Evolutionary conservation across 2,113 vertebrate species (phyloP), one percentile per base, ranked within the genome.

Genomic region (Notiomystis cincta): DNA sequence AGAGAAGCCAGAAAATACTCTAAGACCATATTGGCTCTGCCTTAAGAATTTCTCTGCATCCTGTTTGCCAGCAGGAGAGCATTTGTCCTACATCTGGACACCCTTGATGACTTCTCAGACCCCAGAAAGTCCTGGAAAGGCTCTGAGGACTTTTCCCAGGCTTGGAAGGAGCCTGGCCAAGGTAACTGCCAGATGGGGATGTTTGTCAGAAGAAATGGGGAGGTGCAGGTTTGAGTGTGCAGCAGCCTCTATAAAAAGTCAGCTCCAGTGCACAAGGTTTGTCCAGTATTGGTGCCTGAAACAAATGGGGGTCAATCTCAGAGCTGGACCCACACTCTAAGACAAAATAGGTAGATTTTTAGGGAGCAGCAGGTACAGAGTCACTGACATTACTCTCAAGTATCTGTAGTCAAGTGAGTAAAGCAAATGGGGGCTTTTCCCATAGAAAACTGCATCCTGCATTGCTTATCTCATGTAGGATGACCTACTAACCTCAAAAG

Each of bases 241-340:
- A 66, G 30, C 30, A 73, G 9, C 18, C 28, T 67, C n/a, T 35
- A 37, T 22, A 38, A 79, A 64, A 35, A 57, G 17, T 19, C 23
- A n/a, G 27, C 5, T 91, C 57, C 30, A 71, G 35, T 3, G 3
- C 17, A 37, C 9, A 57, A 62, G 27, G 3, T 38, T 79, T 60
- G 16, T 47, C 30, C 57, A 69, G 0, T 38, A 35, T 19, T 3
- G 0, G 48, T 60, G 28, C 5, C 48, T 88, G 53, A 90, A 86
- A 57, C 10, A 15, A 92, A 20, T 0, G 3, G 13, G 24, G 28
- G 5, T 48, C 24, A 60, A 0, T 15, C 2, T 1, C 21, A 85
- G 38, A 38, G 6, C 33, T 62, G 24, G 27, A 38, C 4, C 35
- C 30, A 33, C 3, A 7, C 16, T 60, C 48, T 15, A 60, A 56